These are phyloP conservation scores for Coelinius sp. DNA, from an alignment of 2,888 invertebrate species.

Conservation along the genomic window DNA sequence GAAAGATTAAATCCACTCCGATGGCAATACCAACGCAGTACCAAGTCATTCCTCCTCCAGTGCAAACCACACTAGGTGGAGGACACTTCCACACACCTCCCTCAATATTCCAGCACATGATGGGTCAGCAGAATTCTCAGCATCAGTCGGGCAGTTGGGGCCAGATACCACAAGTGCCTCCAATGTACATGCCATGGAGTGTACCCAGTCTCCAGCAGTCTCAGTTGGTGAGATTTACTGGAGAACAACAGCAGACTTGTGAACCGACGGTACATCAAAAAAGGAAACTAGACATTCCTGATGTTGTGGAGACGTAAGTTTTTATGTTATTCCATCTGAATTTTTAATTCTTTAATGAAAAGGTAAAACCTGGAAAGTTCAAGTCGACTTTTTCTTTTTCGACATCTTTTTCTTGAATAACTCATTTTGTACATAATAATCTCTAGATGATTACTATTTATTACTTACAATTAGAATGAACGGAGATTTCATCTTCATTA, in stretches of 20 bases:
- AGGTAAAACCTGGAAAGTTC: no score
- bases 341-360: not conserved
- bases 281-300: constrained; percentile 59
- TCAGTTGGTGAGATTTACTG: constrained; percentile 63
- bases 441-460: no score
- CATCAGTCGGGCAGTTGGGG: constrained; percentile 56
- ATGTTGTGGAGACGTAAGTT: constrained; percentile 57
- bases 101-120: constrained; percentile 67
- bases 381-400: not conserved
- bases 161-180: constrained; percentile 61
- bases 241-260: constrained; percentile 50
- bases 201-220: constrained; percentile 58
- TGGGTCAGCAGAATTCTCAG: constrained; percentile 57
- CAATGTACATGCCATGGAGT: constrained; percentile 65
- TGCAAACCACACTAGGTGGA: constrained; percentile 63
- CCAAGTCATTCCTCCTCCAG: constrained; percentile 47
- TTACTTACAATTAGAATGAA: no score
- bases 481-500: no score
- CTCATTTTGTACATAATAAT: no score
- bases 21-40: constrained; percentile 51
- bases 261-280: constrained; percentile 56
- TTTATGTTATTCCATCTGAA: not conserved
- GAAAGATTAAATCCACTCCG: constrained; percentile 14
- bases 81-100: constrained; percentile 63
- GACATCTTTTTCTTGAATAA: not conserved